phyloP scores from a whole-genome alignment of 2,113 vertebrate species.

The Syngnathoides biaculeatus region DNA sequence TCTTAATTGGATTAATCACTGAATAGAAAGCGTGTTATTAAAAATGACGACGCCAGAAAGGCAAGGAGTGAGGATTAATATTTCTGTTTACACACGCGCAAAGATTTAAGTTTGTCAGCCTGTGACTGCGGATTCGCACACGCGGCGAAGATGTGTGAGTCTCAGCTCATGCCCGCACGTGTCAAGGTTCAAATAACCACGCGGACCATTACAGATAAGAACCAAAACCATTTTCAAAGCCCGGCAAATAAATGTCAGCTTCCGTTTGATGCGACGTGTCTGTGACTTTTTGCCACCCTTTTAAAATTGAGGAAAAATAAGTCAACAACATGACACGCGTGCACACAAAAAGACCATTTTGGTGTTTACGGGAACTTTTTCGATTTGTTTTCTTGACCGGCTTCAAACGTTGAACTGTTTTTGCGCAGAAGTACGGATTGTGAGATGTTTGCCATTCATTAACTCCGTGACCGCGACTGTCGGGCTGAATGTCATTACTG shows the following conservation, averaged over 20 bases:
- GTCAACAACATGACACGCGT: conserved; percentile 35
- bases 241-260: conserved; percentile 65
- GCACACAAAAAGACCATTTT: conserved; percentile 32
- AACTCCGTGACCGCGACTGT: no score
- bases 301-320: conserved; percentile 41
- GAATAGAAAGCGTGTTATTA: conserved; percentile 75
- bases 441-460: no score
- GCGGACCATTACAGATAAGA: conserved; percentile 55
- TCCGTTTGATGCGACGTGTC: conserved; percentile 59
- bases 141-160: conserved; percentile 22
- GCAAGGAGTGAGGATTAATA: conserved; percentile 65
- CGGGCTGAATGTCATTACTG: no score
- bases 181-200: conserved; percentile 61
- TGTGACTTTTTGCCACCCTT: conserved; percentile 48
- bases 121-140: conserved; percentile 10
- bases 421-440: conserved; percentile 7
- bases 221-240: conserved; percentile 65
- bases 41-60: conserved; percentile 73
- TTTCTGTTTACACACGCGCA: conserved; percentile 54
- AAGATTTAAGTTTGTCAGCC: conserved; percentile 8
- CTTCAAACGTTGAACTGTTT: conserved; percentile 48
- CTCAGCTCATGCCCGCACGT: conserved; percentile 30
- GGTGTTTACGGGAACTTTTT: conserved; percentile 52
- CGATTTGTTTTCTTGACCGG: conserved; percentile 42
- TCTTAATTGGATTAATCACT: conserved; percentile 79